These are phyloP conservation scores for Hypsopygia costalis DNA, from an alignment of 2,888 invertebrate species.

Conservation along the genomic window DNA sequence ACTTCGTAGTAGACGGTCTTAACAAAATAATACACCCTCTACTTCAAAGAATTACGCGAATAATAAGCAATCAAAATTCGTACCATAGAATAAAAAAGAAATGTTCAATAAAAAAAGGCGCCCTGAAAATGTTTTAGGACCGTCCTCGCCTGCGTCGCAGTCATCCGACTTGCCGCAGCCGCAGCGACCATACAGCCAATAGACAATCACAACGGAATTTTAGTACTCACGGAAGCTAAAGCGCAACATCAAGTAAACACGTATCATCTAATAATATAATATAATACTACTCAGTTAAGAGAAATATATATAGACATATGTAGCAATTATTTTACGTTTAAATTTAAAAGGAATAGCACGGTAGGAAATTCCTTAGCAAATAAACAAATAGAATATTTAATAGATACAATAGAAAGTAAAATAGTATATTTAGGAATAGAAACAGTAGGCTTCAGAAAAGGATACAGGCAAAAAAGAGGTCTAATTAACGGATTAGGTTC, in stretches of 20 bases:
- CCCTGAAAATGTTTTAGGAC: slow-evolving; percentile 25
- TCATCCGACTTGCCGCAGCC: slow-evolving; percentile 17
- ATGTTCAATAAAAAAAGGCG: slow-evolving; percentile 12
- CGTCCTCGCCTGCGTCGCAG: slow-evolving; percentile 18
- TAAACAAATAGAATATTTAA: slow-evolving; percentile 18
- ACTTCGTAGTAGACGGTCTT: slow-evolving; percentile 1
- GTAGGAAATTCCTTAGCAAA: background rate
- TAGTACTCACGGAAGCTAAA: slow-evolving; percentile 8
- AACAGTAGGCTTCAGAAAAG: slow-evolving; percentile 9
- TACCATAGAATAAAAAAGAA: too few species aligned
- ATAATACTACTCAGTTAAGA: slow-evolving; percentile 6
- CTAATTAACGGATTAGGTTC: slow-evolving; percentile 17
- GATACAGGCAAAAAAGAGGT: slow-evolving; percentile 12
- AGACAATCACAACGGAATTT: slow-evolving; percentile 5
- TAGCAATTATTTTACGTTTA: slow-evolving; percentile 17
- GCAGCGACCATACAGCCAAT: slow-evolving; percentile 4
- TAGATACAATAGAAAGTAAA: slow-evolving; percentile 20
- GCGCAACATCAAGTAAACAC: slow-evolving; percentile 1
- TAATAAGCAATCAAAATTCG: too few species aligned
- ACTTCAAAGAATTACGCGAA: background rate
- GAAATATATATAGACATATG: slow-evolving; percentile 17
- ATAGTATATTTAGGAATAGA: slow-evolving; percentile 18
- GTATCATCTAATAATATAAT: slow-evolving; percentile 4
- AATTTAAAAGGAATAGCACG: slow-evolving; percentile 9
- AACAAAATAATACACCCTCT: slow-evolving; percentile 1